phyloP scores from a whole-genome alignment of 2,888 invertebrate genomes.

The Hyposoter dolosus region DNA sequence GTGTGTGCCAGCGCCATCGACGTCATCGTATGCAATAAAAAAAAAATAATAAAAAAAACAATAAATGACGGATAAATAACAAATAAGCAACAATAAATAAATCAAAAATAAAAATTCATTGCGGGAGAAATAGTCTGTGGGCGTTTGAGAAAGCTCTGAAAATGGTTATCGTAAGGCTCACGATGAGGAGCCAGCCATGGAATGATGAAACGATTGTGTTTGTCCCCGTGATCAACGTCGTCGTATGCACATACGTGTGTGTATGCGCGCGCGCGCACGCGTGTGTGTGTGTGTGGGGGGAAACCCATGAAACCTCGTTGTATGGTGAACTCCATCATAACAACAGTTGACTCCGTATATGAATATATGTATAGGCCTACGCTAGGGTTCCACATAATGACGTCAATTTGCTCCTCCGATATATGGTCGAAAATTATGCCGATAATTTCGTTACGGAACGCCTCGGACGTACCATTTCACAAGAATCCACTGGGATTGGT shows the following conservation, averaged over 20 bases:
- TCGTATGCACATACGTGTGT: slow-evolving; percentile 16
- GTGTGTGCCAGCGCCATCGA: slow-evolving; percentile 34
- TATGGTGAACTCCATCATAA: neutral
- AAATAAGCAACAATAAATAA: neutral
- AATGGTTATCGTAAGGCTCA: slow-evolving; percentile 17
- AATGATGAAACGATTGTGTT: slow-evolving; percentile 41
- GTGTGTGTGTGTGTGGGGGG: too few relatives aligned
- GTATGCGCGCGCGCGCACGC: neutral
- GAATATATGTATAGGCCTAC: neutral
- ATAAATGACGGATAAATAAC: too few relatives aligned
- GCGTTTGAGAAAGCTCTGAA: slow-evolving; percentile 12
- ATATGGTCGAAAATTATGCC: slow-evolving; percentile 36
- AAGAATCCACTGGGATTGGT: slow-evolving; percentile 49
- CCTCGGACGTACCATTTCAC: slow-evolving; percentile 37
- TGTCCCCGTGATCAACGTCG: slow-evolving; percentile 34
- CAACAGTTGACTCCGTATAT: slow-evolving; percentile 1
- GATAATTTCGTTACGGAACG: slow-evolving; percentile 43
- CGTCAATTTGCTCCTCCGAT: slow-evolving; percentile 38
- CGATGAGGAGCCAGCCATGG: slow-evolving; percentile 4
- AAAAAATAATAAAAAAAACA: too few relatives aligned
- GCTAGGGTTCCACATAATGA: slow-evolving; percentile 17
- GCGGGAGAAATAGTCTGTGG: neutral
- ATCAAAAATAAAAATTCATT: slow-evolving; percentile 22
- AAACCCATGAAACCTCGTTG: neutral
- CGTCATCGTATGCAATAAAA: slow-evolving; percentile 20